Evolutionary conservation across 30 jellyfish, hydroid and myxozoan genomes (phyloP), one percentile per base, ranked within the genome.

Genomic region (Cassiopea xamachana): DNA sequence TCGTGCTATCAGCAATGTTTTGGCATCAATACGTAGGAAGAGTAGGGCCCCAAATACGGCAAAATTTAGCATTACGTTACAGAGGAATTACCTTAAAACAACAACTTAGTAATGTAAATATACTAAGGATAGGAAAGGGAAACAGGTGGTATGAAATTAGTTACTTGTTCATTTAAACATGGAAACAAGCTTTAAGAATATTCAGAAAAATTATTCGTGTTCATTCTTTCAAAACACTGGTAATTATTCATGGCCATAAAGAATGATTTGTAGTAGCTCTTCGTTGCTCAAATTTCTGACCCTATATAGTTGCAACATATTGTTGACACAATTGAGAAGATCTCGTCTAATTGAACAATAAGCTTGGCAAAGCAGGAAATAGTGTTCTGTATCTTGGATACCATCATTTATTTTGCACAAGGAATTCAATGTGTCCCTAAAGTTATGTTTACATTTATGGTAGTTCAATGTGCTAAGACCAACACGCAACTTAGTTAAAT

Each of bases 301-400:
- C 10, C 77, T 77, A 79, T 79, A 68, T n/a, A 47, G 87, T 47
- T n/a, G 50, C 13, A 48, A 49, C 49, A 79, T 79, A 2, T 6
- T 68, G 50, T 79, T 79, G 1, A 46, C 45, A 79, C 87, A n/a
- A 2, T 10, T 79, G 77, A 48, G 87, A 79, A 48, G 87, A 60
- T 79, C 87, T n/a, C 87, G 55, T 48, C 87, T 79, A 50, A n/a
- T 79, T 79, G 87, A 45, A 1, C 19, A 5, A 79, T 79, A 79
- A 3, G 87, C 50, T 2, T 46, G 77, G 87, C 87, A 79, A 7
- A 79, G 77, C 87, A 48, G 77, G 76, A 79, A 1, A 79, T 79
- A 79, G 76, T 39, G 87, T 39, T 79, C 87, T 7, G 87, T 79
- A 47, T 81, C 64, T 58, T 81, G 70, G 60, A 59, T 27, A 62